Evolutionary conservation across 1,140 invertebrate genomes (phyloP).

Genomic region (Eriocheir sinensis): DNA sequence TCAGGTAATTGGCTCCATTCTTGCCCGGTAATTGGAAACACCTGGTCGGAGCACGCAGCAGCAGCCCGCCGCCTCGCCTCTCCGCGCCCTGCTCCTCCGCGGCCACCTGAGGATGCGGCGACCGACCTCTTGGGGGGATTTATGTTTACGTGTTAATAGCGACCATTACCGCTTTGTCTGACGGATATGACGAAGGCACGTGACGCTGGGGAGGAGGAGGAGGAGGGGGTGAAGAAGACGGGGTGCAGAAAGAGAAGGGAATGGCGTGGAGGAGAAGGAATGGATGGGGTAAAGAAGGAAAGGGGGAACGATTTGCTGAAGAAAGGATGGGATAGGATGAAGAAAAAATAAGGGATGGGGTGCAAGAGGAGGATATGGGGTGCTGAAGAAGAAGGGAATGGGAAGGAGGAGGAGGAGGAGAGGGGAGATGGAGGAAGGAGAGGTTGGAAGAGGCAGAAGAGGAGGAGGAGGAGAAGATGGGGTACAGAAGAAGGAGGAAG

Average conservation of each 20-base stretch:
- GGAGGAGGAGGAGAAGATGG: too few species aligned
- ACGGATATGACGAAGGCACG: slow-evolving; percentile 29
- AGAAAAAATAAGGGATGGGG: neutral
- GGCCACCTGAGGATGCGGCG: slow-evolving; percentile 33
- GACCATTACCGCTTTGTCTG: slow-evolving; percentile 28
- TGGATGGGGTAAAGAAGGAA: neutral
- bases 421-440: neutral
- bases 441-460: neutral
- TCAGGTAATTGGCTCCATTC: slow-evolving; percentile 48
- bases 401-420: neutral
- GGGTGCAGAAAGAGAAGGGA: neutral
- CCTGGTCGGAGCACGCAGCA: slow-evolving; percentile 37
- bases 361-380: neutral
- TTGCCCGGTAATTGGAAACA: slow-evolving; percentile 24
- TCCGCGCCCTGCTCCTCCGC: neutral
- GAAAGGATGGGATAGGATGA: neutral
- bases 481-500: neutral
- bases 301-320: neutral
- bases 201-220: neutral
- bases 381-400: neutral
- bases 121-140: slow-evolving; percentile 26
- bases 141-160: slow-evolving; percentile 58
- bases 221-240: neutral
- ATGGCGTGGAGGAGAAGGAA: neutral
- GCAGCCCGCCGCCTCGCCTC: neutral